phyloP scores from a whole-genome alignment of 1,140 invertebrate genomes.

The Drosophila chauvacae region DNA sequence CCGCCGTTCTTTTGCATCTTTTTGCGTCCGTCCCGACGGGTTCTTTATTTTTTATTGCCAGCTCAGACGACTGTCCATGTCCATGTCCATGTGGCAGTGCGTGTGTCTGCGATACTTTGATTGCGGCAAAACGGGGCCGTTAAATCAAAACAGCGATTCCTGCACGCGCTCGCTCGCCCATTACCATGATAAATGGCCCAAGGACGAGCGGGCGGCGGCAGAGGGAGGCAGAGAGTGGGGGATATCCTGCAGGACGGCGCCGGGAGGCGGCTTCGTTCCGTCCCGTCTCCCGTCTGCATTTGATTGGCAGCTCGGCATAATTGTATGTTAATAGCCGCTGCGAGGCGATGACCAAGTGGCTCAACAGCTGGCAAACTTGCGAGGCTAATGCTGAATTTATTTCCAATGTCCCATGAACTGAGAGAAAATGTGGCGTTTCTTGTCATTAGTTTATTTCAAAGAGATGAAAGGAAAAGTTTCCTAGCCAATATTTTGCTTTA shows the following conservation, averaged over 20 bases:
- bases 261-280: neutral
- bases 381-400: conserved; percentile 62
- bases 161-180: conserved; percentile 56
- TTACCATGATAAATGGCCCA: conserved; percentile 73
- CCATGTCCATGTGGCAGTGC: conserved; percentile 1
- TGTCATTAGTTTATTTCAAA: too few species aligned
- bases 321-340: conserved; percentile 77
- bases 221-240: neutral
- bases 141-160: conserved; percentile 72
- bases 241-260: neutral
- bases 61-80: conserved; percentile 23
- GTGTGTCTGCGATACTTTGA: conserved; percentile 60
- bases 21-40: conserved; percentile 10
- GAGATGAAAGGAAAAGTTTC: too few species aligned
- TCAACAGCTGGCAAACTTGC: conserved; percentile 61
- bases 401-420: conserved; percentile 38
- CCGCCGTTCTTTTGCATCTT: neutral
- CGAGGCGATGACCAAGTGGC: conserved; percentile 57
- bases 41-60: conserved; percentile 39
- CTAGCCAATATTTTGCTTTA: too few species aligned
- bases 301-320: conserved; percentile 74
- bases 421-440: neutral
- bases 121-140: conserved; percentile 71
- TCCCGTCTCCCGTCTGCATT: conserved; percentile 49
- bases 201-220: conserved; percentile 4